Percentiles rank a stretch among this genome's conserved stretches.
Conservation (phyloP, 2,113 vertebrate species). For the Myrmecobius fasciatus region DNA sequence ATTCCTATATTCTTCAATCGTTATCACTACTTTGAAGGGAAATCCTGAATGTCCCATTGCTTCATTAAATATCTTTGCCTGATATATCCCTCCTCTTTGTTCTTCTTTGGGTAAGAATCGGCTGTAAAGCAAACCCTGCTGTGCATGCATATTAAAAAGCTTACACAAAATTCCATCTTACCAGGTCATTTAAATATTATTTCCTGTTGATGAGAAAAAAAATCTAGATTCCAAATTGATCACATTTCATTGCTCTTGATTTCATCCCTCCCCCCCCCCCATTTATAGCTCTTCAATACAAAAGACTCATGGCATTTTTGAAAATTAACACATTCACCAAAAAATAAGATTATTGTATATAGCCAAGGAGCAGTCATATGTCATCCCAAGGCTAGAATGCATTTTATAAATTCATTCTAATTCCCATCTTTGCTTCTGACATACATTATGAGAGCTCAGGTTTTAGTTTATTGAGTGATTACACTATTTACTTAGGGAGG, state of each 20-base stretch:
- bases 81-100: neutral
- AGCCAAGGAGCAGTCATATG: neutral
- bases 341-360: neutral
- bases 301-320: neutral
- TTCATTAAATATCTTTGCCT: slow-evolving; percentile 27
- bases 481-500: neutral
- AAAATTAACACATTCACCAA: too few relatives aligned
- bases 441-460: neutral
- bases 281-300: slow-evolving; percentile 36
- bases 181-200: slow-evolving; percentile 64
- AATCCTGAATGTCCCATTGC: slow-evolving; percentile 57
- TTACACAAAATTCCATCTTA: slow-evolving; percentile 49
- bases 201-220: slow-evolving; percentile 16
- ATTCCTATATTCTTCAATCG: slow-evolving; percentile 40
- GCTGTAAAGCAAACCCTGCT: slow-evolving; percentile 67
- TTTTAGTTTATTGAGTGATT: neutral
- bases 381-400: neutral
- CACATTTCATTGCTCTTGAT: slow-evolving; percentile 53
- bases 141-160: slow-evolving; percentile 40
- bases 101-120: slow-evolving; percentile 40
- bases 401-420: neutral
- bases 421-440: slow-evolving; percentile 7
- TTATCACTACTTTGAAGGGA: slow-evolving; percentile 50
- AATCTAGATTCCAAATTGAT: slow-evolving; percentile 36
- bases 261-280: slow-evolving; percentile 67